Percentiles rank a stretch among this genome's conserved stretches.
phyloP scores from a whole-genome alignment of 2,113 vertebrate species.

The Anhinga rufa region DNA sequence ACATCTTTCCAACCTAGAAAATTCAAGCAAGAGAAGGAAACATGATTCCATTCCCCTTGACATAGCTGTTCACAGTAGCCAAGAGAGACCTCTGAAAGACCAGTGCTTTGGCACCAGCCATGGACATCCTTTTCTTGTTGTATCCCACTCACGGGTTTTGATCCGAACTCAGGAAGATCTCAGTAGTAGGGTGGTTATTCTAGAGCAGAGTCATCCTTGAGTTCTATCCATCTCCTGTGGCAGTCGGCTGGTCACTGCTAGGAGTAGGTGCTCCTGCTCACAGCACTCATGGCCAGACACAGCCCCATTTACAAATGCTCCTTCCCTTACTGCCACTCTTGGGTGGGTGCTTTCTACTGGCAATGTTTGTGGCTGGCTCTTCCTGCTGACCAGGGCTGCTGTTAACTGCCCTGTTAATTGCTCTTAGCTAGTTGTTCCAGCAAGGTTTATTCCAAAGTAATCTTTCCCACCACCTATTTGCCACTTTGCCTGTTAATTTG shows the following conservation, averaged over 20 bases:
- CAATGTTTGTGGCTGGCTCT: background rate
- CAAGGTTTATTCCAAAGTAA: background rate
- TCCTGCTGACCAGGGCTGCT: background rate
- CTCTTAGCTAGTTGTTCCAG: background rate
- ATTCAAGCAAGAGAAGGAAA: background rate
- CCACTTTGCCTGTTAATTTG: background rate
- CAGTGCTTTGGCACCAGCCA: background rate
- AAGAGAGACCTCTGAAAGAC: background rate
- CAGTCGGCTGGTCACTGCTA: background rate
- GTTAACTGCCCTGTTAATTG: background rate
- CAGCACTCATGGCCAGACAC: background rate
- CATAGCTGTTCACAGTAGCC: background rate
- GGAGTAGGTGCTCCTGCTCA: background rate
- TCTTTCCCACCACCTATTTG: background rate
- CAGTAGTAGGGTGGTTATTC: background rate
- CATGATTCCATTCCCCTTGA: background rate
- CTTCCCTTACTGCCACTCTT: background rate
- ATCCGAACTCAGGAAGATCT: background rate
- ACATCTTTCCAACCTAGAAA: background rate
- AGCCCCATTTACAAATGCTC: background rate
- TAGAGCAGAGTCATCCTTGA: background rate
- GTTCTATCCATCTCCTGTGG: background rate
- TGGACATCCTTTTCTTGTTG: background rate
- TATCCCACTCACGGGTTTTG: background rate
- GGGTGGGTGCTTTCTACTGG: background rate